These are phyloP conservation scores for Odontesthes bonariensis DNA, from an alignment of 2,113 vertebrate genomes.

Conservation along the genomic window DNA sequence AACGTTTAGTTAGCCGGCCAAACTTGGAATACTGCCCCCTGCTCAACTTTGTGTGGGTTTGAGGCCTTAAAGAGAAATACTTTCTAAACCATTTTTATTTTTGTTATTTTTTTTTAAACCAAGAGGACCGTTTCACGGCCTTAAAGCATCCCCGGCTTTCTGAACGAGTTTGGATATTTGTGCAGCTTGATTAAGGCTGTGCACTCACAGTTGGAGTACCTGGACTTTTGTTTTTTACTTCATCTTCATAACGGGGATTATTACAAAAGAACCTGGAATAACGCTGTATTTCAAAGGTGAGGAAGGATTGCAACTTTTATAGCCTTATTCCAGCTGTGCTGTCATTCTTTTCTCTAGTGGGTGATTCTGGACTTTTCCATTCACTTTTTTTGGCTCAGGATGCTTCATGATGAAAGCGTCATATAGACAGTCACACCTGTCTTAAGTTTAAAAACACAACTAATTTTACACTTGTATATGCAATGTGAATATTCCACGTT, in stretches of 20 bases:
- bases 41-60: constrained; percentile 53
- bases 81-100: not conserved
- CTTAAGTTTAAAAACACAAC: too few species aligned
- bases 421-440: too few species aligned
- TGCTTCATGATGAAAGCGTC: not conserved
- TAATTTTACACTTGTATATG: too few species aligned
- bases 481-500: too few species aligned
- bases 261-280: constrained; percentile 16
- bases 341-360: not conserved
- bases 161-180: constrained; percentile 45
- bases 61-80: constrained; percentile 71
- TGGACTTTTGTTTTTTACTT: constrained; percentile 28
- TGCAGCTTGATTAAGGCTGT: constrained; percentile 3
- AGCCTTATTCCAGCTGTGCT: not conserved
- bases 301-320: not conserved
- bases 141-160: constrained; percentile 38
- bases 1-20: constrained; percentile 65
- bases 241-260: constrained; percentile 52
- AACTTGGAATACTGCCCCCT: constrained; percentile 64
- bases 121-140: constrained; percentile 20
- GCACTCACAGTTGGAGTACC: constrained; percentile 28
- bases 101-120: constrained; percentile 13
- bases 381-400: not conserved
- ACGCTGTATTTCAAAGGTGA: constrained; percentile 68
- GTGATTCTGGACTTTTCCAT: too few species aligned